phyloP scores from a whole-genome alignment of 2,797 vertebrate genomes.

The Peromyscus melanophrys region DNA sequence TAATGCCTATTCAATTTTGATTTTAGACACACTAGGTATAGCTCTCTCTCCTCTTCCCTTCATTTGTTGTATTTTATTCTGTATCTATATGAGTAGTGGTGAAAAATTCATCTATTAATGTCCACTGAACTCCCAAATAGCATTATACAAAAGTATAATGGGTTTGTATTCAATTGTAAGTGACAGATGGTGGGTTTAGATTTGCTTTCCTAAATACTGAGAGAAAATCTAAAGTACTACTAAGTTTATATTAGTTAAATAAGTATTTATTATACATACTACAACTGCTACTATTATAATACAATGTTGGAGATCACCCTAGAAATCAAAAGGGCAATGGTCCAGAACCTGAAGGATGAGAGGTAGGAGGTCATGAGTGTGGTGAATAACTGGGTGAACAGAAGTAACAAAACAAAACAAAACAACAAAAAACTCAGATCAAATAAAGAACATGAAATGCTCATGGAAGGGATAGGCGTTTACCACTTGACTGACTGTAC shows the following conservation, averaged over 20 bases:
- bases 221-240: background rate
- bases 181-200: background rate
- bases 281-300: background rate
- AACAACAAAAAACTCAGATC: background rate
- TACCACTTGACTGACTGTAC: background rate
- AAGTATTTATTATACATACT: background rate
- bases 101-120: constrained; percentile 7
- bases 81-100: background rate
- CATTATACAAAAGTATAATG: background rate
- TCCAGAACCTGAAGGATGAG: background rate
- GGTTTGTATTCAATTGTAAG: background rate
- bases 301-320: background rate
- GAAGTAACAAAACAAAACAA: background rate
- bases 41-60: background rate
- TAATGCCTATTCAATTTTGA: background rate
- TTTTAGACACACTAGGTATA: background rate
- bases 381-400: background rate
- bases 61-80: constrained; percentile 2
- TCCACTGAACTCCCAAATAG: background rate
- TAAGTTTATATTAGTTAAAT: background rate
- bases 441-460: background rate
- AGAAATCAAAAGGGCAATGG: background rate
- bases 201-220: constrained; percentile 62
- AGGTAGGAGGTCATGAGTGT: background rate
- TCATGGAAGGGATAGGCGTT: background rate